These are phyloP conservation scores for Condylura cristata DNA, from an alignment of 2,113 vertebrate species.

Conservation along the genomic window DNA sequence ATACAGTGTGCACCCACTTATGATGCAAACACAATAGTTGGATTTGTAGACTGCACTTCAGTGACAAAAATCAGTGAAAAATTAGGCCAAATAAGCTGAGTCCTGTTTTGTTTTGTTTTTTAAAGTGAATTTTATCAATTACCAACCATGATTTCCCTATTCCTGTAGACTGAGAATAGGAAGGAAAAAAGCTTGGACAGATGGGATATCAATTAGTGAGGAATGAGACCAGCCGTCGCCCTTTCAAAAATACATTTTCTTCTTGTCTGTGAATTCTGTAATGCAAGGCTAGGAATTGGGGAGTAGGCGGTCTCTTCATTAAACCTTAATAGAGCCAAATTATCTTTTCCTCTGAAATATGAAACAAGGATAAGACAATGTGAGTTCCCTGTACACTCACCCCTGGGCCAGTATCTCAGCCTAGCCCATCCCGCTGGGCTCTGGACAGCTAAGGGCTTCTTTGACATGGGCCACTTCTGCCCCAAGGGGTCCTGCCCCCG, in stretches of 20 bases:
- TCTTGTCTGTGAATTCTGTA: constrained; percentile 59
- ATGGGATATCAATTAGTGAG: not conserved
- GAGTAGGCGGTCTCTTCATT: constrained; percentile 23
- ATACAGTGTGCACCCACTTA: not conserved
- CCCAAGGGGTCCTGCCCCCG: not conserved
- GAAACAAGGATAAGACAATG: not conserved
- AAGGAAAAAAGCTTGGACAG: not conserved
- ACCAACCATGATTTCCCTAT: not conserved
- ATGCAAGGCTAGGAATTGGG: not conserved
- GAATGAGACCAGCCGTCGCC: not conserved
- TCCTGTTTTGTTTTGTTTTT: not conserved
- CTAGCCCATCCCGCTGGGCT: not conserved
- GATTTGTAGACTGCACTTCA: not conserved
- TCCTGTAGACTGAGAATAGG: not conserved
- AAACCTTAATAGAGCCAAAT: constrained; percentile 50
- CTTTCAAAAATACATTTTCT: constrained; percentile 61
- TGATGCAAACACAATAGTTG: not conserved
- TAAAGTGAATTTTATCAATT: constrained; percentile 34
- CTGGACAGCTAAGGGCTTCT: not conserved
- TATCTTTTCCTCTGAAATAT: constrained; percentile 46
- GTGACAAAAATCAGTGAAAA: constrained; percentile 36
- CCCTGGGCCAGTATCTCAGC: not conserved
- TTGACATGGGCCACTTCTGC: not conserved
- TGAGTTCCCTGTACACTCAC: not conserved
- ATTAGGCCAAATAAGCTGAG: constrained; percentile 24